These are phyloP conservation scores for Scaptodrosophila latifasciaeformis DNA, from an alignment of 2,888 invertebrate genomes.

Conservation along the genomic window DNA sequence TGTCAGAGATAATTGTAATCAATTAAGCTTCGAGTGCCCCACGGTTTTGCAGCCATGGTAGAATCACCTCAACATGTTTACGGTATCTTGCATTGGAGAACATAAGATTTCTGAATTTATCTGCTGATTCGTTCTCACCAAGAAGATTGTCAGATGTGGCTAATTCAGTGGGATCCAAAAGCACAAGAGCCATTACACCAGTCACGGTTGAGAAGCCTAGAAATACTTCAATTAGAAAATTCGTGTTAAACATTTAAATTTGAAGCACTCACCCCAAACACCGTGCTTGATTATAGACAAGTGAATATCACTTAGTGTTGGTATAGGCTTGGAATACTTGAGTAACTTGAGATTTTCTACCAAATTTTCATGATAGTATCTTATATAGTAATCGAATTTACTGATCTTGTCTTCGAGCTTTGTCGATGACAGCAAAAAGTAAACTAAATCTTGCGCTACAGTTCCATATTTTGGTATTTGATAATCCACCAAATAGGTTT, in stretches of 20 bases:
- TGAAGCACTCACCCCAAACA: constrained; percentile 50
- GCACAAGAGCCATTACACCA: constrained; percentile 24
- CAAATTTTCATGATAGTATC: constrained; percentile 55
- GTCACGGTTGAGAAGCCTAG: constrained; percentile 11
- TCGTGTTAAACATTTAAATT: too few relatives aligned
- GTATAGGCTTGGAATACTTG: constrained; percentile 43
- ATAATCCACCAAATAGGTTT: constrained; percentile 50
- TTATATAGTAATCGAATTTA: constrained; percentile 55
- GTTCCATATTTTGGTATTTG: constrained; percentile 58
- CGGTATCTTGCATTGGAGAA: constrained; percentile 46
- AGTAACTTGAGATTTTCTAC: constrained; percentile 44
- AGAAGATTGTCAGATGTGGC: constrained; percentile 49
- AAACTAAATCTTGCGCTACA: constrained; percentile 53
- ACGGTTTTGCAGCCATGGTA: constrained; percentile 56
- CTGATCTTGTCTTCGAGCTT: constrained; percentile 40
- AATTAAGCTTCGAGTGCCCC: constrained; percentile 43
- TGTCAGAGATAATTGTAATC: too few relatives aligned
- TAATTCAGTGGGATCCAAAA: constrained; percentile 49
- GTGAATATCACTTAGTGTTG: constrained; percentile 50
- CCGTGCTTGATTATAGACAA: constrained; percentile 47
- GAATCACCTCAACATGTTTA: constrained; percentile 39
- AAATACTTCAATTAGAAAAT: too few relatives aligned
- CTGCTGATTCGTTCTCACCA: constrained; percentile 11
- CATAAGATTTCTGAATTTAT: constrained; percentile 36
- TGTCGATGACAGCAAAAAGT: constrained; percentile 50